Base-by-base conservation (phyloP, 2,888 invertebrate species). In the Amblyjoppa fuscipennis region DNA sequence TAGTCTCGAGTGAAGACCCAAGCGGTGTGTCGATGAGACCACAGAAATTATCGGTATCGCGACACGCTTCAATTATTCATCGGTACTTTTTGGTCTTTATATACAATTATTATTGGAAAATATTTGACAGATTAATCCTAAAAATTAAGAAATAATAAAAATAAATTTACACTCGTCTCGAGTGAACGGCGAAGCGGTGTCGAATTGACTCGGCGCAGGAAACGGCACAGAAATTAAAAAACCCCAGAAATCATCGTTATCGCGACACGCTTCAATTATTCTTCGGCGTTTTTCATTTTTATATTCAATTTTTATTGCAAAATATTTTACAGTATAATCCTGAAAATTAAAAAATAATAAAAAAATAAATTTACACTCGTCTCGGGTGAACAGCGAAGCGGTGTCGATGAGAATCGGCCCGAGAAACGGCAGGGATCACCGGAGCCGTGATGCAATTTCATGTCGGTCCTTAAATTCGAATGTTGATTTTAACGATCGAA, bases 401-500 rank as follows among this genome's bases (percentile, higher is more conserved):
- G 9, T 20, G 20, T 34, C 34, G 31, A 13, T 31, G n/a, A 64
- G 34, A 4, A 64, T 64, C 5, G 16, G 13, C 7, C 2, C 64
- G 31, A 7, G 1, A 4, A 9, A 28, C 31, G 41, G 6, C n/a
- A 56, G 20, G 16, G n/a, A 73, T 38, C 45, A 53, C n/a, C 45
- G 45, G 76, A 71, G 66, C 34, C 51, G 61, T 77, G 73, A 76
- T 31, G 80, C 64, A 80, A 84, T 79, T 49, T 75, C 49, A 25
- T 78, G 61, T 53, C 70, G 53, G 56, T 20, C 4, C n/a, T 41
- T n/a, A 16, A 87, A 69, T 83, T 71, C 90, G 90, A 92, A 91
- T 91, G 89, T 90, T 92, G 91, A 92, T 89, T 92, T 91, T 90
- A 90, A 89, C 90, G 91, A 91, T 90, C 88, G 90, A 89, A 89